phyloP scores from a whole-genome alignment of 1,140 invertebrate species.

The Laupala kohalensis region DNA sequence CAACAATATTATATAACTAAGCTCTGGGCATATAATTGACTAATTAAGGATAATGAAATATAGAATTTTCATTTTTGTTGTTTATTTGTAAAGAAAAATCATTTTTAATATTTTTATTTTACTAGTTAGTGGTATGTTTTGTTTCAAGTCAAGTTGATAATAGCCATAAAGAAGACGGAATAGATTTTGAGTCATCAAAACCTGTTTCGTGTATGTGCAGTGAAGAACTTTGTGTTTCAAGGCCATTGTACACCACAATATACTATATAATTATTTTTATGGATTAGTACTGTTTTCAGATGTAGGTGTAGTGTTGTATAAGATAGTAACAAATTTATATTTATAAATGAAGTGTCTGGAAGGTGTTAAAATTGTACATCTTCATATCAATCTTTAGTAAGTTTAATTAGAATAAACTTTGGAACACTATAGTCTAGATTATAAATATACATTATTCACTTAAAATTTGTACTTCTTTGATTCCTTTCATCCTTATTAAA shows the following conservation, averaged over 20 bases:
- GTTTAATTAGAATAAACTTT: not conserved
- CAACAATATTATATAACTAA: too few species aligned
- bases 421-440: not conserved
- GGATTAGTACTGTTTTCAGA: conserved; percentile 1
- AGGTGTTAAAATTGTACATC: not conserved
- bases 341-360: conserved; percentile 1
- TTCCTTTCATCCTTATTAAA: not conserved
- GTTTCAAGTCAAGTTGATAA: not conserved
- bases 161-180: not conserved
- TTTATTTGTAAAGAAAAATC: not conserved
- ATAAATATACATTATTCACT: not conserved
- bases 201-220: not conserved
- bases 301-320: conserved; percentile 3
- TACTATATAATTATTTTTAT: conserved; percentile 6
- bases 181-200: not conserved
- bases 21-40: too few species aligned
- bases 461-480: not conserved
- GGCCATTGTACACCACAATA: not conserved
- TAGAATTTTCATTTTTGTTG: not conserved
- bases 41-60: not conserved
- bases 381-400: not conserved
- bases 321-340: conserved; percentile 6
- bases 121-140: not conserved
- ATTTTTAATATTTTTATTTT: not conserved
- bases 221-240: not conserved